A percentile compares a stretch with the other conserved stretches of the same genome.
phyloP scores from a whole-genome alignment of 2,888 invertebrate species.

The Cerastis leucographa region DNA sequence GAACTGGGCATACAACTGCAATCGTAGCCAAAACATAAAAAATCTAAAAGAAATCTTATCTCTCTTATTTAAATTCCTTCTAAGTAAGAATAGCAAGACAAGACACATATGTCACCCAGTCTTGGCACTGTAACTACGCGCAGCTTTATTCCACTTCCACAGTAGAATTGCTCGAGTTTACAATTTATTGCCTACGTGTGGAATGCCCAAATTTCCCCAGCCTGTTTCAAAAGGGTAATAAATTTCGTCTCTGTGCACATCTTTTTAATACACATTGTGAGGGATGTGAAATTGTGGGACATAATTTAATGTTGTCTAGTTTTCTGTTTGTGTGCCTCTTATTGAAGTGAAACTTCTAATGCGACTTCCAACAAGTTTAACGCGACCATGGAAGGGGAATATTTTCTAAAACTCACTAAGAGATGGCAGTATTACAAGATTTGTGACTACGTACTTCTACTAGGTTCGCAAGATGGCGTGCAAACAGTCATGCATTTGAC shows the following conservation, averaged over 20 bases:
- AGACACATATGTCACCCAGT: constrained; percentile 7
- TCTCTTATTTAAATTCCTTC: background rate
- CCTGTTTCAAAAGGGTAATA: constrained; percentile 33
- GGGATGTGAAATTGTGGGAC: background rate
- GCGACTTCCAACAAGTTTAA: too few species aligned
- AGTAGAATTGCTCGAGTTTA: constrained; percentile 29
- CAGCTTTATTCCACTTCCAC: constrained; percentile 30
- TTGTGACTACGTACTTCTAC: too few species aligned
- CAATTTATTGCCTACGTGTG: constrained; percentile 49
- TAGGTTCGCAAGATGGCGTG: too few species aligned
- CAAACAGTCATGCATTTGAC: too few species aligned
- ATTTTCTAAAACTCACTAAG: too few species aligned
- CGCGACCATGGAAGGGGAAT: too few species aligned
- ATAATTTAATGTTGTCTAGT: constrained; percentile 31
- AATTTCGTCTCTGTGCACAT: constrained; percentile 39
- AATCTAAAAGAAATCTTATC: too few species aligned
- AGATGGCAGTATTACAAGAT: too few species aligned
- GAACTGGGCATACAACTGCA: too few species aligned
- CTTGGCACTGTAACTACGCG: constrained; percentile 4
- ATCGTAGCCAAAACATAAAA: background rate
- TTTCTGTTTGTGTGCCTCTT: background rate
- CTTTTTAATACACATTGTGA: constrained; percentile 35
- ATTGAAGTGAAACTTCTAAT: too few species aligned
- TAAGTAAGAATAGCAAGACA: background rate
- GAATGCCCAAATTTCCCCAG: constrained; percentile 50